These are phyloP conservation scores for Tuta absoluta DNA, from an alignment of 2,888 invertebrate species.

Conservation along the genomic window DNA sequence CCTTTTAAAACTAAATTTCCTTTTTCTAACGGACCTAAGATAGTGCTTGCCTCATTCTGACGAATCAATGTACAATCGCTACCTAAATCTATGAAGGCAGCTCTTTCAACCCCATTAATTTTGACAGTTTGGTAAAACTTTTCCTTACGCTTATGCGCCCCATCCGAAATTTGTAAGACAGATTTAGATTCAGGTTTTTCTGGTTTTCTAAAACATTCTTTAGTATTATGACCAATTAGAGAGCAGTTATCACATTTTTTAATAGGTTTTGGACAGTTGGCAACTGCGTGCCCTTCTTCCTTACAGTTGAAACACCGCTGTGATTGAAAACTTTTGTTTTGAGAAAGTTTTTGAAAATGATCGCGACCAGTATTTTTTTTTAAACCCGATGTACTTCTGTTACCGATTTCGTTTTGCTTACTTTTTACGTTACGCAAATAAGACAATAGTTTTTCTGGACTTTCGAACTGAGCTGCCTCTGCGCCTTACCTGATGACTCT, in stretches of 20 bases:
- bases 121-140: background rate
- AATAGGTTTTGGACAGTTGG: constrained; percentile 1
- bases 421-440: constrained; percentile 12
- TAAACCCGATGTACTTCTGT: background rate
- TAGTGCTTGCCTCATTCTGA: background rate
- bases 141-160: background rate
- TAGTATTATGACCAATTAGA: background rate
- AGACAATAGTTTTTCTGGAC: background rate
- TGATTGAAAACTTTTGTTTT: background rate
- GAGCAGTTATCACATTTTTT: constrained; percentile 7
- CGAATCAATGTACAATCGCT: constrained; percentile 5
- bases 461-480: constrained; percentile 11
- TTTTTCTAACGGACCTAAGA: background rate
- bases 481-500: constrained; percentile 15
- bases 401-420: background rate
- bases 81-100: constrained; percentile 14
- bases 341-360: background rate
- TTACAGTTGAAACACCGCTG: background rate
- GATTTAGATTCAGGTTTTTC: background rate
- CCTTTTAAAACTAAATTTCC: constrained; percentile 5
- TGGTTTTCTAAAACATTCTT: background rate
- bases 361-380: background rate
- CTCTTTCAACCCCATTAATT: background rate
- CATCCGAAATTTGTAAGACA: background rate
- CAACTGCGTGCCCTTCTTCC: background rate